Conservation (phyloP, 2,797 vertebrate species). For the Syngnathus rostellatus region DNA sequence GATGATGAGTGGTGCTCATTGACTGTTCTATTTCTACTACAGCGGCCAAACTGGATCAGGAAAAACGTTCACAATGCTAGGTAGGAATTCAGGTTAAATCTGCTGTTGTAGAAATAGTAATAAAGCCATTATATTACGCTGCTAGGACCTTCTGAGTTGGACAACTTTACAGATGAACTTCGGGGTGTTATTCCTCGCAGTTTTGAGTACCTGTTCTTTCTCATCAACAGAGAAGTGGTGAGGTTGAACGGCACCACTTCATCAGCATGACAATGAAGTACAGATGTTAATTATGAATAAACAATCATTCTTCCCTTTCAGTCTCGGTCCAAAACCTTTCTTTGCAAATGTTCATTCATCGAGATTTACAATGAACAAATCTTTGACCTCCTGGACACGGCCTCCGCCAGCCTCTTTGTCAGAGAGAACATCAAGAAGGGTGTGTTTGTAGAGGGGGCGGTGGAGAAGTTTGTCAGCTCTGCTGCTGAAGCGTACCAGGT, state of each 20-base stretch:
- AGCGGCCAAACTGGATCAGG: slow-evolving; percentile 96
- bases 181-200: slow-evolving; percentile 93
- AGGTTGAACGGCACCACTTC: slow-evolving; percentile 62
- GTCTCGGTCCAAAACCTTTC: slow-evolving; percentile 84
- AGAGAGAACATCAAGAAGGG: slow-evolving; percentile 95
- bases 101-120: neutral
- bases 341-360: slow-evolving; percentile 96
- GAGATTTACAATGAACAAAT: slow-evolving; percentile 99
- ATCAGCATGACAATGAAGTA: neutral
- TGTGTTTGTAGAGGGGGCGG: slow-evolving; percentile 89
- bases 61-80: slow-evolving; percentile 98
- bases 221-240: slow-evolving; percentile 88
- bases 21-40: slow-evolving; percentile 24
- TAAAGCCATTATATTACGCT: neutral
- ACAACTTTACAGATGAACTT: slow-evolving; percentile 87
- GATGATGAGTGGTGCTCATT: neutral
- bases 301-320: slow-evolving; percentile 31
- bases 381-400: slow-evolving; percentile 90
- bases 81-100: slow-evolving; percentile 60
- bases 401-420: slow-evolving; percentile 84
- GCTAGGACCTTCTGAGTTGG: slow-evolving; percentile 84
- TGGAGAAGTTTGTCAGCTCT: slow-evolving; percentile 85
- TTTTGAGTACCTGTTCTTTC: slow-evolving; percentile 94
- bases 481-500: slow-evolving; percentile 94
- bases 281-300: neutral